Evolutionary conservation across 64 coral and sea anemone genomes (phyloP).

Genomic region (Montipora sp.): DNA sequence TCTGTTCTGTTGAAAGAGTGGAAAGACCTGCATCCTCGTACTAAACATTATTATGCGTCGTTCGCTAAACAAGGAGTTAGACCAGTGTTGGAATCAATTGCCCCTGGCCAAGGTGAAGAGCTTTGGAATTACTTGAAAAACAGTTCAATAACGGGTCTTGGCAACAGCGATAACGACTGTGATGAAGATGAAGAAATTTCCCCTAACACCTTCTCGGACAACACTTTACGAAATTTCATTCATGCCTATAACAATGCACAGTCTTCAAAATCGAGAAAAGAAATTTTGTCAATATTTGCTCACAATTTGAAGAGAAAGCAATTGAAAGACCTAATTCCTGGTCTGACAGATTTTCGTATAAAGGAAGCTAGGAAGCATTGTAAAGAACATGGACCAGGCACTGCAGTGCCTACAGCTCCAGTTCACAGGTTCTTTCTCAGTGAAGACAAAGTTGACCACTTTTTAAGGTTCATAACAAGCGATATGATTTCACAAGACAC

Average conservation of each 20-base stretch:
- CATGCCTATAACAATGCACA: constrained; percentile 54
- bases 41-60: constrained; percentile 39
- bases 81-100: constrained; percentile 44
- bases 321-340: constrained; percentile 27
- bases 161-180: constrained; percentile 31
- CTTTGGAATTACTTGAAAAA: no score
- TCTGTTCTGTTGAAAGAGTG: constrained; percentile 6
- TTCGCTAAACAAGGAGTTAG: constrained; percentile 41
- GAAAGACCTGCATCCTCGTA: constrained; percentile 33
- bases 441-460: no score
- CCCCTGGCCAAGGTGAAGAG: background rate
- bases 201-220: constrained; percentile 33
- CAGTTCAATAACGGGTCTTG: background rate
- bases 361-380: constrained; percentile 25
- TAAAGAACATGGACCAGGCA: constrained; percentile 17
- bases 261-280: constrained; percentile 55
- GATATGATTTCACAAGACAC: no score
- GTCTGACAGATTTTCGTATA: constrained; percentile 24
- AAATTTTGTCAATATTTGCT: constrained; percentile 45
- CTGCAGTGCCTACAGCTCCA: constrained; percentile 19
- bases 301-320: constrained; percentile 25
- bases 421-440: background rate
- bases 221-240: constrained; percentile 38
- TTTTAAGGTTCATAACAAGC: no score
- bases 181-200: constrained; percentile 29